Evolutionary conservation across 2,797 vertebrate genomes (phyloP).

Genomic region (Eurystomus glaucurus): DNA sequence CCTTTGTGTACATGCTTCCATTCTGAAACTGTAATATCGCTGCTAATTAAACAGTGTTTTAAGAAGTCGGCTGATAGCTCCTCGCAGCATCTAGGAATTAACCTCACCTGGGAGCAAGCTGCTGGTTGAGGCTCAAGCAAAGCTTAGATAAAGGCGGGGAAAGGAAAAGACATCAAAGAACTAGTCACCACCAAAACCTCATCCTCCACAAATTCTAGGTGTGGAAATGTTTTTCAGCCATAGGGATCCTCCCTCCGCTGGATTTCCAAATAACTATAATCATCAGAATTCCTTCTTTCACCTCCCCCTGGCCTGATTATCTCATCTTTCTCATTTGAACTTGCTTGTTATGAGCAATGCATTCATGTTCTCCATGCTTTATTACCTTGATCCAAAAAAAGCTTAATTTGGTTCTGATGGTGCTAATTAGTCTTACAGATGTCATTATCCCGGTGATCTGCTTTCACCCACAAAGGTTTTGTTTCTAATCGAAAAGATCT

Average conservation of each 20-base stretch:
- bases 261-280: slow-evolving; percentile 64
- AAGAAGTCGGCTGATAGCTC: slow-evolving; percentile 59
- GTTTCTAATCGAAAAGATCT: not conserved
- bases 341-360: slow-evolving; percentile 9
- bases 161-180: slow-evolving; percentile 68
- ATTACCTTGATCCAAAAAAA: slow-evolving; percentile 7
- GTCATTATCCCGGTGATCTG: not conserved
- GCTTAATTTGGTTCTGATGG: slow-evolving; percentile 11
- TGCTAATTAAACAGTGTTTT: slow-evolving; percentile 70
- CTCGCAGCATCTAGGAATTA: slow-evolving; percentile 56
- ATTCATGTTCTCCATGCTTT: not conserved
- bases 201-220: slow-evolving; percentile 74
- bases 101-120: slow-evolving; percentile 70
- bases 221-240: slow-evolving; percentile 66
- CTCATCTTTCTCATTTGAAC: slow-evolving; percentile 56
- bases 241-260: slow-evolving; percentile 53
- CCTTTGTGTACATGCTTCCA: slow-evolving; percentile 51
- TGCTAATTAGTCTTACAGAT: not conserved
- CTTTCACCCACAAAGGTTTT: not conserved
- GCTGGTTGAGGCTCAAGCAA: slow-evolving; percentile 36
- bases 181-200: slow-evolving; percentile 60
- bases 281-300: slow-evolving; percentile 65
- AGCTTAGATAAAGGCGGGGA: slow-evolving; percentile 64
- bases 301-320: slow-evolving; percentile 57
- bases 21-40: slow-evolving; percentile 54